phyloP scores from a whole-genome alignment of 1,140 invertebrate genomes.

The Papilio polytes region DNA sequence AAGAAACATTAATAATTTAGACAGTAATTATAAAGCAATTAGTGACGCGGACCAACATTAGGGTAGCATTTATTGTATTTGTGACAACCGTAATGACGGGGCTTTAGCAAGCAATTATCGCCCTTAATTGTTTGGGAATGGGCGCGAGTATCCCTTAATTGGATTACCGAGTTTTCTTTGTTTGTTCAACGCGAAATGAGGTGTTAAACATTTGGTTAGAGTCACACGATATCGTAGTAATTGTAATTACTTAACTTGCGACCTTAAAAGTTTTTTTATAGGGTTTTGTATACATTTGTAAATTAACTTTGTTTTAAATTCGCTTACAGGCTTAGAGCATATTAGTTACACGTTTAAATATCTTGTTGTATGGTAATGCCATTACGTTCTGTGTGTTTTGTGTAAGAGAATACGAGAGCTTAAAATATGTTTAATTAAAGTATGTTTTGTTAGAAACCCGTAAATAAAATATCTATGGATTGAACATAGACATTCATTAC shows the following conservation, averaged over 20 bases:
- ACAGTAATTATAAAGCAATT: conserved; percentile 37
- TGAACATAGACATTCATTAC: no score
- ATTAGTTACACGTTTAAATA: no score
- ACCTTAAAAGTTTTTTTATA: no score
- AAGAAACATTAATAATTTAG: conserved; percentile 28
- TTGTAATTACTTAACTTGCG: neutral
- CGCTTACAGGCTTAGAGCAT: no score
- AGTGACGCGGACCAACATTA: conserved; percentile 30
- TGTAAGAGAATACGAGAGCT: no score
- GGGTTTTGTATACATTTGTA: no score
- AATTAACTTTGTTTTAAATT: no score
- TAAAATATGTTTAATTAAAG: no score
- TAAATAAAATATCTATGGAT: no score
- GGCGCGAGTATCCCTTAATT: conserved; percentile 19
- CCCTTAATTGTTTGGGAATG: conserved; percentile 29
- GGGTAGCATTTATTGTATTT: conserved; percentile 27
- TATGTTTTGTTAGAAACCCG: no score
- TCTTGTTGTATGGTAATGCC: no score
- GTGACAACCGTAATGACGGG: conserved; percentile 26
- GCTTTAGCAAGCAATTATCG: conserved; percentile 28
- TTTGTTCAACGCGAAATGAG: conserved; percentile 20
- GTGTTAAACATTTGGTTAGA: conserved; percentile 22
- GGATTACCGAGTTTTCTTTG: conserved; percentile 23
- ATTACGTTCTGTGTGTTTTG: no score
- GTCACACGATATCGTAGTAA: neutral